These are phyloP conservation scores for Tetramorium bicarinatum DNA, from an alignment of 2,888 invertebrate genomes.

Conservation along the genomic window DNA sequence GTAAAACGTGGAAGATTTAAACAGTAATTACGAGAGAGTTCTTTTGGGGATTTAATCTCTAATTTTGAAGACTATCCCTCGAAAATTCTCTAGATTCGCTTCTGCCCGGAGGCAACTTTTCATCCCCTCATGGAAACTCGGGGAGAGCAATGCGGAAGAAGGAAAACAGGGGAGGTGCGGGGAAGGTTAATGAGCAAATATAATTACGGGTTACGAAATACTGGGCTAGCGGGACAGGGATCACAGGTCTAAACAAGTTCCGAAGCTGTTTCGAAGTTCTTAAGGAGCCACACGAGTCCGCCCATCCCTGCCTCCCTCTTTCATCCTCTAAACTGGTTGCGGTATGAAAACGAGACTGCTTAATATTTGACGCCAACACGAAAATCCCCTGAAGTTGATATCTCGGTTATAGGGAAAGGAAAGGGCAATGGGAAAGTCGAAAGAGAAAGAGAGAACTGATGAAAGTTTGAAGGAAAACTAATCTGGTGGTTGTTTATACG, in stretches of 20 bases:
- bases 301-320: not conserved
- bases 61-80: conserved; percentile 18
- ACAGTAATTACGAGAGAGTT: conserved; percentile 13
- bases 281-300: conserved; percentile 2
- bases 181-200: conserved; percentile 73
- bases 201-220: conserved; percentile 75
- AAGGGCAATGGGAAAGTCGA: not conserved
- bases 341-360: conserved; percentile 57
- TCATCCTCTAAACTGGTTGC: conserved; percentile 24
- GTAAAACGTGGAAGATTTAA: conserved; percentile 14
- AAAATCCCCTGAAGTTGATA: conserved; percentile 64
- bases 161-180: conserved; percentile 39
- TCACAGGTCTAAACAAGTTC: conserved; percentile 60
- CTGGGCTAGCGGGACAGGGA: conserved; percentile 65
- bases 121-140: conserved; percentile 21
- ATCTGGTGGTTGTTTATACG: conserved; percentile 46
- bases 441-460: conserved; percentile 42
- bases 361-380: conserved; percentile 71
- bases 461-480: conserved; percentile 60
- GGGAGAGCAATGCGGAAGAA: conserved; percentile 41
- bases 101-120: not conserved
- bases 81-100: conserved; percentile 9
- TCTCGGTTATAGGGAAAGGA: conserved; percentile 53
- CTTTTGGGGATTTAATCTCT: not conserved
- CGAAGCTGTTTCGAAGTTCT: conserved; percentile 64